These are phyloP conservation scores for Pantala flavescens DNA, from an alignment of 1,140 invertebrate genomes.

Conservation along the genomic window DNA sequence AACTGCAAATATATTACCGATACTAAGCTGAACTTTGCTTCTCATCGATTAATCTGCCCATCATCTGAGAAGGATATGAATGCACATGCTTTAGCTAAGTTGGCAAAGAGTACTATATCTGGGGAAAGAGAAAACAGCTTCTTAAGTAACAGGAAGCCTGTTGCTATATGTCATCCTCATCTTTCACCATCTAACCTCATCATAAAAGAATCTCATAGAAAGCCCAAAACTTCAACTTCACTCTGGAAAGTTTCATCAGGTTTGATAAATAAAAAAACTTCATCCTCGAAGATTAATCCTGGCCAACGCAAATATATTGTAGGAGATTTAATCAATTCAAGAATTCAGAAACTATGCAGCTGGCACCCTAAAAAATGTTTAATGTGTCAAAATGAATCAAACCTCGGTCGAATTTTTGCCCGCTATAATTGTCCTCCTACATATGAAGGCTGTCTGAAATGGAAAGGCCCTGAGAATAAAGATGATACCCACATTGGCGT, in stretches of 20 bases:
- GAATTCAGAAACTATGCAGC: background rate
- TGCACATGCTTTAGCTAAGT: background rate
- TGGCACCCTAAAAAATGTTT: background rate
- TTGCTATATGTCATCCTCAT: background rate
- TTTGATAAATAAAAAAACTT: background rate
- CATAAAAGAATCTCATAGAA: background rate
- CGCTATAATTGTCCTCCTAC: background rate
- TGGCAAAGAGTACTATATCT: background rate
- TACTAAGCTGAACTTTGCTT: constrained; percentile 15
- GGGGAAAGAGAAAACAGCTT: background rate
- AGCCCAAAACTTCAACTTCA: background rate
- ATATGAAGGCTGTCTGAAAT: background rate
- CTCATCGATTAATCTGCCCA: background rate
- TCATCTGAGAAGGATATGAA: background rate
- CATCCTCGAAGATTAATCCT: background rate
- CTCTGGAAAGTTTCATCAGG: background rate
- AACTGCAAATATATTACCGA: constrained; percentile 13
- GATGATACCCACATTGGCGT: background rate
- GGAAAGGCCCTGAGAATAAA: background rate
- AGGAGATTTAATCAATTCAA: background rate
- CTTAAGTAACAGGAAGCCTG: background rate
- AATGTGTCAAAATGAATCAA: background rate
- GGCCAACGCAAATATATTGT: background rate
- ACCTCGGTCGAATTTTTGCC: background rate
- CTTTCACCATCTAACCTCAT: background rate